Base-by-base conservation (phyloP, 2,113 vertebrate species). In the Diadophis punctatus region DNA sequence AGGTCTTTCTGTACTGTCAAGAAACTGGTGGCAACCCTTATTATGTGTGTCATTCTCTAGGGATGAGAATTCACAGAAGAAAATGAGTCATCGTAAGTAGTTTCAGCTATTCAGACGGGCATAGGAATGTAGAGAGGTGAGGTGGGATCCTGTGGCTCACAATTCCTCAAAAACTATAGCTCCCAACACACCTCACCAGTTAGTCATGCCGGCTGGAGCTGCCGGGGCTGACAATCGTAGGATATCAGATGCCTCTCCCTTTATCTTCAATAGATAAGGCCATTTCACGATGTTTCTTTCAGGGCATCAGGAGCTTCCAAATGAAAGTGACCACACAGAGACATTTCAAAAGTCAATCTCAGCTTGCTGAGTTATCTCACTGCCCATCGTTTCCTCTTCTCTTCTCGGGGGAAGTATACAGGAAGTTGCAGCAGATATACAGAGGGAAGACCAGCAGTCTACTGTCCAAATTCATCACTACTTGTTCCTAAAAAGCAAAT, bases 341-440 rank as follows among this genome's bases (percentile, higher is more conserved):
- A 43, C 46, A 1, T 92, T 39, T 92, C 93, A 34, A 52, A 63
- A 27, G 39, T 88, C 93, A 74, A 2, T 30, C 84, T 98, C 96
- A 98, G 93, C 60, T 22, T 93, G 97, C 97, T 6, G 84, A 3
- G 14, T 55, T 84, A 14, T 97, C 97, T 12, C 92, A 96, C 68
- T 95, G 97, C 0, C 96, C 94, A 25, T 97, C 95, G 0, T 96
- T 93, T 2, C 96, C 96, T 1, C 95, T 94, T 34, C 96, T 98
- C 96, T 98, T 98, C 91, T 98, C 97, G 2, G 98, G 97, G 0
- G 98, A 99, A 0, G 98, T 99, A 95, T 99, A 99, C 93, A 99
- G 96, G 97, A 99, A 99, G 96, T 99, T 99, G 96, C 99, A 99
- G 98, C 98, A 99, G 96, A 99, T 98, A 9, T 99, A 99, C 10